phyloP scores from a whole-genome alignment of 2,113 vertebrate genomes.

The Centropristis striata region DNA sequence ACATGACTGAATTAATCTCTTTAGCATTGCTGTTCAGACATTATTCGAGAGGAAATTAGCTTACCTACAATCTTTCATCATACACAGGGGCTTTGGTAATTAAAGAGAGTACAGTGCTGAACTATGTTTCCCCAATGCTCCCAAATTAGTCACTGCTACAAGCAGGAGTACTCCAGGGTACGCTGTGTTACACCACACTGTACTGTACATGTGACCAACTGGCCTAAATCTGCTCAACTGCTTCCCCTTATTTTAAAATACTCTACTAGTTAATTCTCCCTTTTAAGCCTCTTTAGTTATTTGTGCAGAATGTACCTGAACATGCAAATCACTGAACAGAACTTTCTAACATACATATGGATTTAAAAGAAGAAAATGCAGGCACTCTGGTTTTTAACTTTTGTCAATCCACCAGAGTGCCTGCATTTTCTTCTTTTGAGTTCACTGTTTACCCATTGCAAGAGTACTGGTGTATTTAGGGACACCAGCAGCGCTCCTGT shows the following conservation, averaged over 20 bases:
- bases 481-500: too few relatives aligned
- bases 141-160: slow-evolving; percentile 72
- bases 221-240: slow-evolving; percentile 55
- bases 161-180: slow-evolving; percentile 51
- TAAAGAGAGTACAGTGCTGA: slow-evolving; percentile 67
- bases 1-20: neutral
- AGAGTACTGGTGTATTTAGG: too few relatives aligned
- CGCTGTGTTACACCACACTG: slow-evolving; percentile 19
- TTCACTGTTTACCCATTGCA: too few relatives aligned
- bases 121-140: slow-evolving; percentile 64
- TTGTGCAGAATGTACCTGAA: neutral
- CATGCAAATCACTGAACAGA: neutral
- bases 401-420: too few relatives aligned
- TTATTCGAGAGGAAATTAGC: slow-evolving; percentile 20
- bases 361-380: too few relatives aligned
- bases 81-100: slow-evolving; percentile 57
- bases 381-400: too few relatives aligned
- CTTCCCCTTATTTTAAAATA: slow-evolving; percentile 16
- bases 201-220: slow-evolving; percentile 58
- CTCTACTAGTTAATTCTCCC: neutral
- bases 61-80: slow-evolving; percentile 34
- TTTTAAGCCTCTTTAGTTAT: neutral
- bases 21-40: neutral
- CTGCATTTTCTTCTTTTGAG: too few relatives aligned
- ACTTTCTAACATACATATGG: neutral